Evolutionary conservation across 2,888 invertebrate genomes (phyloP).

Genomic region (Caenorhabditis sp.): DNA sequence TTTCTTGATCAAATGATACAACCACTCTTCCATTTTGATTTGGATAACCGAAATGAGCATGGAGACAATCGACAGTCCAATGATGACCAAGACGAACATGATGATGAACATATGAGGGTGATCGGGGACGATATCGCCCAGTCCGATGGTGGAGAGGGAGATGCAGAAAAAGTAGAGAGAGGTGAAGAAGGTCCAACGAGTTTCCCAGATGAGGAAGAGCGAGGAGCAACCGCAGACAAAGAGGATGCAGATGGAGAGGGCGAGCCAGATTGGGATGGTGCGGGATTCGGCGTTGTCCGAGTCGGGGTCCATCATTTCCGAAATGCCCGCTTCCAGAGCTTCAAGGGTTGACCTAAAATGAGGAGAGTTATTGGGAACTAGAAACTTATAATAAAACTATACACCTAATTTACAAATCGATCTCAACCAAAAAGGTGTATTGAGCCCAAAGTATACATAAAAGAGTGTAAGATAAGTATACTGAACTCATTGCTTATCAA

Average conservation of each 20-base stretch:
- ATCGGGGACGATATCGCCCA: conserved; percentile 74
- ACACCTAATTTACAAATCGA: too few species aligned
- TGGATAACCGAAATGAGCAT: conserved; percentile 96
- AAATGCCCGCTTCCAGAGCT: conserved; percentile 14
- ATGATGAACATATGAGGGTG: conserved; percentile 89
- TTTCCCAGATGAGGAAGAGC: conserved; percentile 77
- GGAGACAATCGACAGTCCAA: conserved; percentile 91
- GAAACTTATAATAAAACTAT: too few species aligned
- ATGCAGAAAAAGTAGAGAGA: conserved; percentile 97
- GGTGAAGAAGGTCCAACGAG: conserved; percentile 86
- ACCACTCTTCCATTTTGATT: conserved; percentile 70
- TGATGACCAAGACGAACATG: conserved; percentile 89
- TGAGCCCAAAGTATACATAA: too few species aligned
- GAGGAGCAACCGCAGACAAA: conserved; percentile 88
- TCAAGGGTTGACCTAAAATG: conserved; percentile 19
- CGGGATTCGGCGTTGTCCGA: conserved; percentile 34
- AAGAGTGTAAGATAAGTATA: too few species aligned
- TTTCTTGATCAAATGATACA: conserved; percentile 65
- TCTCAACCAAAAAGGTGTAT: too few species aligned
- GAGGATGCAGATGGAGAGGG: conserved; percentile 82
- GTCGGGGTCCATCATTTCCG: conserved; percentile 10
- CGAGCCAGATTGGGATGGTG: conserved; percentile 82
- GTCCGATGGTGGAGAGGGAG: conserved; percentile 94
- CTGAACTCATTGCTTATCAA: too few species aligned
- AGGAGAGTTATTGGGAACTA: not conserved